phyloP scores from a whole-genome alignment of 2,113 vertebrate species.

The Pogona vitticeps region DNA sequence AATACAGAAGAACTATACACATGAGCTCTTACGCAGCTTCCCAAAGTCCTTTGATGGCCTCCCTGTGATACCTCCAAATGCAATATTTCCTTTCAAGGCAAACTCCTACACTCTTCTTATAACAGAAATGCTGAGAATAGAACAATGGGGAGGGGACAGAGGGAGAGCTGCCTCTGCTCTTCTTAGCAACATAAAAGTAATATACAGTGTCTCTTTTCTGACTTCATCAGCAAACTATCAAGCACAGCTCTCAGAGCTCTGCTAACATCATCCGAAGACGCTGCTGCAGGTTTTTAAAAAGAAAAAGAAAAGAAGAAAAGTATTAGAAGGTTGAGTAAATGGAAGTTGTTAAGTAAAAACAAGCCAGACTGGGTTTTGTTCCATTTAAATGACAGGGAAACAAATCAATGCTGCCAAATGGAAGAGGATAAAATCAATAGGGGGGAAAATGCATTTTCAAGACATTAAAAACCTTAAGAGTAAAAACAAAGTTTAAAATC shows the following conservation, averaged over 20 bases:
- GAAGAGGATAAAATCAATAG: constrained; percentile 63
- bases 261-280: constrained; percentile 34
- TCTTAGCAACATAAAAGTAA: constrained; percentile 30
- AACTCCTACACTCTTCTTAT: neutral
- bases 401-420: constrained; percentile 67
- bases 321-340: constrained; percentile 47
- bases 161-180: neutral
- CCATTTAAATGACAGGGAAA: constrained; percentile 59
- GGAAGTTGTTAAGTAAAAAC: constrained; percentile 58
- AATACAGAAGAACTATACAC: neutral
- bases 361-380: constrained; percentile 55
- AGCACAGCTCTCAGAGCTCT: constrained; percentile 29
- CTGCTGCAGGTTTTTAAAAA: constrained; percentile 21
- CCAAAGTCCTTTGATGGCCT: neutral
- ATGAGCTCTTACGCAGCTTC: neutral
- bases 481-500: constrained; percentile 57
- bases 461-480: constrained; percentile 57
- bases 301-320: constrained; percentile 45
- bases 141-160: neutral
- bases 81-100: constrained; percentile 22
- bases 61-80: neutral
- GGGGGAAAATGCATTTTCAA: constrained; percentile 46
- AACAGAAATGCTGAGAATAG: neutral
- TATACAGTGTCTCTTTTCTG: constrained; percentile 11
- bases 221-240: constrained; percentile 44